Base-by-base conservation (phyloP, 2,888 invertebrate species). In the Phortica okadai region DNA sequence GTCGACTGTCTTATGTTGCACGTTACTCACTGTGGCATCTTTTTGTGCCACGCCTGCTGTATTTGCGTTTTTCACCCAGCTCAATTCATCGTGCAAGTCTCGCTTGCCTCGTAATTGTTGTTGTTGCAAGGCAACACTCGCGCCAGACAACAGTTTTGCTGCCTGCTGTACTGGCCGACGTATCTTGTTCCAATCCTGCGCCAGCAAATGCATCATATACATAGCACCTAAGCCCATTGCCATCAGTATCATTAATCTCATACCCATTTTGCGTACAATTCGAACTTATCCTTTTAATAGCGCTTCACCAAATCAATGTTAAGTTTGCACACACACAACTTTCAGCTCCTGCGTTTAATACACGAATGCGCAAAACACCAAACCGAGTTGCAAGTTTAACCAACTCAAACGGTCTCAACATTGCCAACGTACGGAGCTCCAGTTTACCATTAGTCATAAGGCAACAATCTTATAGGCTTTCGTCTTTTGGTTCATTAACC, bases 181-280 rank as follows among this genome's bases (percentile, higher is more conserved):
- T 76, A 93, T 92, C 82, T 91, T 91, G 79, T 90, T 92, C 87
- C 91, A 93, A 79, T 93, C 93, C 83, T 92, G 91, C 0, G 93
- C 92, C 58, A 93, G 83, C 62, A 92, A 82, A 87, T 93, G 93
- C 80, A 93, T 84, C 90, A 92, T 91, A 79, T 92, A 93, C 86
- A 93, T 84, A 2, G 92, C 92, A 8, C 90, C 92, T 6, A 93
- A 83, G 1, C 92, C 92, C 88, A 92, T 90, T 11, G 87, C 91
- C 33, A 90, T 90, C 54, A 92, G 78, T 1, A 93, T 45, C 33
- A 91, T 25, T 8, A 91, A 66, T 78, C 90, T 90, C 66, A 86
- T 78, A 14, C 87, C 86, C 86, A 86, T 86, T 80, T 77, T 74
- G 74, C 75, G 70, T 79, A 75, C 77, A 73, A 69, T 64, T 45